Conservation (phyloP, 2,888 invertebrate species). For the Diaphora mendica region DNA sequence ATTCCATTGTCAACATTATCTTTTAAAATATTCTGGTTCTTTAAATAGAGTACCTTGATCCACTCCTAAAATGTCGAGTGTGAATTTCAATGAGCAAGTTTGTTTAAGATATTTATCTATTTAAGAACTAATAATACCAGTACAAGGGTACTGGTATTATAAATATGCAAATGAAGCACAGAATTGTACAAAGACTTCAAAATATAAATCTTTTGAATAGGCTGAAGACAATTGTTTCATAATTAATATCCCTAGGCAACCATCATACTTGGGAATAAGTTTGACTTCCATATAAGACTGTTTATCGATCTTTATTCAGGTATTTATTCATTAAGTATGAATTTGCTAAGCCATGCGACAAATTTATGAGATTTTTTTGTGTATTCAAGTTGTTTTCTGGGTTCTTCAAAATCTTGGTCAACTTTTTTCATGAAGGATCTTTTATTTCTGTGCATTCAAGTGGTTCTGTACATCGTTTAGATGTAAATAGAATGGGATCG, state of each 20-base stretch:
- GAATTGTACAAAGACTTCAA: conserved; percentile 35
- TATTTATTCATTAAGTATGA: too few relatives aligned
- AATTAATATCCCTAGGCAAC: conserved; percentile 26
- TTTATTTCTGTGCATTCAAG: too few relatives aligned
- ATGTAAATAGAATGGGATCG: too few relatives aligned
- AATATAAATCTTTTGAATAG: conserved; percentile 35
- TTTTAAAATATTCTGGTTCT: neutral
- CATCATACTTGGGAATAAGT: conserved; percentile 4
- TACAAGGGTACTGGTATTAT: too few relatives aligned
- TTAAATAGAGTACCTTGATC: neutral
- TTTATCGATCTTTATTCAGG: neutral
- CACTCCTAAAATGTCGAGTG: neutral
- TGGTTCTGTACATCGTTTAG: too few relatives aligned
- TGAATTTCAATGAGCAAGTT: conserved; percentile 2
- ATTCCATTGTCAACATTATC: neutral
- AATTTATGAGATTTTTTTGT: too few relatives aligned
- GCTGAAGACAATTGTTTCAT: conserved; percentile 34
- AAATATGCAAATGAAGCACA: conserved; percentile 39
- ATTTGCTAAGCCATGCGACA: too few relatives aligned
- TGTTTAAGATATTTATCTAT: conserved; percentile 9
- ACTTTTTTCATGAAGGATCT: too few relatives aligned
- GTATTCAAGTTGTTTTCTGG: too few relatives aligned
- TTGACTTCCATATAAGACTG: neutral
- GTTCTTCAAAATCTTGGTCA: too few relatives aligned
- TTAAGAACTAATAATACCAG: conserved; percentile 27